Evolutionary conservation across 2,888 invertebrate genomes (phyloP).

Genomic region (Erebia palarica): DNA sequence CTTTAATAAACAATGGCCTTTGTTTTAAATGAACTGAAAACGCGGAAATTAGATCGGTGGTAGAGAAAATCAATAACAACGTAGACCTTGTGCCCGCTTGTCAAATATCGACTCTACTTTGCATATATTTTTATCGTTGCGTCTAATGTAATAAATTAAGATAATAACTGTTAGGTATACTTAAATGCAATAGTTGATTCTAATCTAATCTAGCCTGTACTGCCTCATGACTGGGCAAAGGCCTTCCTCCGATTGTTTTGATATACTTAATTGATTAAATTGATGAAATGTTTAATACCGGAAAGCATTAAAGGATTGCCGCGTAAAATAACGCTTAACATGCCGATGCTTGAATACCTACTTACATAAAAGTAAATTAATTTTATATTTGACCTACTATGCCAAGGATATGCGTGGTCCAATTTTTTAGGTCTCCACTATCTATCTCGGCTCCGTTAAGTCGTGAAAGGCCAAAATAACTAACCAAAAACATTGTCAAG

Average conservation of each 20-base stretch:
- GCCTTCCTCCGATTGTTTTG: no score
- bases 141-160: not conserved
- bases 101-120: constrained; percentile 21
- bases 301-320: no score
- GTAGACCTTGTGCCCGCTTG: constrained; percentile 33
- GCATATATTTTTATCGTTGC: not conserved
- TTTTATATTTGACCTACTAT: not conserved
- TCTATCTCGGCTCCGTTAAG: not conserved
- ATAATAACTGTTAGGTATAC: not conserved
- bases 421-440: not conserved
- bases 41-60: constrained; percentile 34
- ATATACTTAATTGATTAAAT: no score
- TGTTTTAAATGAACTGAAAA: constrained; percentile 38
- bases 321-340: no score
- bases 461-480: constrained; percentile 10
- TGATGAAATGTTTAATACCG: no score
- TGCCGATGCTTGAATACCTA: no score
- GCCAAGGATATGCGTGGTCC: not conserved
- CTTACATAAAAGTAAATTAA: no score
- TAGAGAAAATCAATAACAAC: constrained; percentile 30
- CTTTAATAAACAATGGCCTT: constrained; percentile 39
- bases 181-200: no score
- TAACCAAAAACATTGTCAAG: constrained; percentile 19
- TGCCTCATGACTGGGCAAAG: no score
- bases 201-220: no score